Evolutionary conservation across 2,797 vertebrate genomes (phyloP).

Genomic region (Neosalanx taihuensis): DNA sequence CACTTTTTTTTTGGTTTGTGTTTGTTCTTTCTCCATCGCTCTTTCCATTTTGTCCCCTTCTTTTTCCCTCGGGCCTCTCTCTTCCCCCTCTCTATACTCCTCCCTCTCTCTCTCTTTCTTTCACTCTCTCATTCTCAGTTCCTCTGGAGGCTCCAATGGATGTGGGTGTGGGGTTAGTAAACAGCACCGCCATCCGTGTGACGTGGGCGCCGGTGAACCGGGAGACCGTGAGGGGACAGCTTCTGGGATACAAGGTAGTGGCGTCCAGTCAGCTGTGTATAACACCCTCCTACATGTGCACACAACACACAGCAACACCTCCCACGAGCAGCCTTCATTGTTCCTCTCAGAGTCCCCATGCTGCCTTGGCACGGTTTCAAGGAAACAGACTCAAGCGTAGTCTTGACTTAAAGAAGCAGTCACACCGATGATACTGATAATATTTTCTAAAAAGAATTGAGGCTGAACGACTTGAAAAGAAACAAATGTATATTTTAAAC

Average conservation of each 20-base stretch:
- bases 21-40: background rate
- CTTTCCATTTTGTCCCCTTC: background rate
- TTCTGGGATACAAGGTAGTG: conserved; percentile 85
- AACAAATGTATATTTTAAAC: no score
- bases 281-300: background rate
- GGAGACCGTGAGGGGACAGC: conserved; percentile 79
- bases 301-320: background rate
- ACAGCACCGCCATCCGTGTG: conserved; percentile 79
- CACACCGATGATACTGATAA: no score
- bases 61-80: background rate
- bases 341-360: no score
- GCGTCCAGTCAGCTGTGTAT: conserved; percentile 22
- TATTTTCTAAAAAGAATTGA: no score
- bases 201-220: conserved; percentile 74
- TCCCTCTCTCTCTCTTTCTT: conserved; percentile 15
- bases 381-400: no score
- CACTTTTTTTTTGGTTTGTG: background rate
- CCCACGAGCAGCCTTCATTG: no score
- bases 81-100: background rate
- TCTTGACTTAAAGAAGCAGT: no score
- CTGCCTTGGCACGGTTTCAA: no score
- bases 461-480: no score
- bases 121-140: conserved; percentile 58
- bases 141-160: conserved; percentile 77
- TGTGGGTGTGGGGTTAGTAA: conserved; percentile 69